Conservation (phyloP, 2,113 vertebrate genomes). For the Tiliqua scincoides region DNA sequence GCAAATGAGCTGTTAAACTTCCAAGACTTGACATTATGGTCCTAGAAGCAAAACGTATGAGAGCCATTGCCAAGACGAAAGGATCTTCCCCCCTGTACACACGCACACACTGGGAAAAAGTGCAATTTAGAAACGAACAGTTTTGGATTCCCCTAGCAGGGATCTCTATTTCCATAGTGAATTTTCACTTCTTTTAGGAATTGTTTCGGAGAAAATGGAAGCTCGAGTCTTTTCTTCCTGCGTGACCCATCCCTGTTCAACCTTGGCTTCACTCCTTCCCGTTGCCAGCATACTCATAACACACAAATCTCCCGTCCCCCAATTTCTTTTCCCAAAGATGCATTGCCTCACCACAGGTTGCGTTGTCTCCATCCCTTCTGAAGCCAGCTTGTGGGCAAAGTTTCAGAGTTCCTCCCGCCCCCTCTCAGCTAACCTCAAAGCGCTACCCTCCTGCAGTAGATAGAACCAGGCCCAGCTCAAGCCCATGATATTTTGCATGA, state of each 20-base stretch:
- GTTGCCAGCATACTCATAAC: neutral
- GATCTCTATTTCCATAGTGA: neutral
- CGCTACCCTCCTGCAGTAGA: no score
- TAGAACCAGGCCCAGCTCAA: no score
- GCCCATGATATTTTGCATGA: no score
- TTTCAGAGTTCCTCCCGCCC: neutral
- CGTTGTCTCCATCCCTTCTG: neutral
- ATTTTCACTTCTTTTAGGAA: neutral
- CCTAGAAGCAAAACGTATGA: constrained; percentile 38
- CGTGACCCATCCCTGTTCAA: neutral
- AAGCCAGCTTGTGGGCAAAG: neutral
- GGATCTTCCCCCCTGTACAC: neutral
- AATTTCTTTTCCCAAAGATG: neutral
- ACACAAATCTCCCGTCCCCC: neutral
- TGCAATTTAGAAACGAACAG: fast-evolving
- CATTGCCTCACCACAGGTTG: neutral
- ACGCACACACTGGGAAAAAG: neutral
- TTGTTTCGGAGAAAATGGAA: neutral
- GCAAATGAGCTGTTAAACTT: constrained; percentile 37
- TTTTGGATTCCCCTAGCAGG: neutral
- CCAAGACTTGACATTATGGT: constrained; percentile 7
- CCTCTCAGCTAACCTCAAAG: neutral
- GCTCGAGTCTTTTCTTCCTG: neutral
- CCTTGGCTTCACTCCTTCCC: neutral
- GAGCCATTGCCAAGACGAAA: neutral